Base-by-base conservation (phyloP, 2,797 vertebrate genomes). In the Dipus sagitta region DNA sequence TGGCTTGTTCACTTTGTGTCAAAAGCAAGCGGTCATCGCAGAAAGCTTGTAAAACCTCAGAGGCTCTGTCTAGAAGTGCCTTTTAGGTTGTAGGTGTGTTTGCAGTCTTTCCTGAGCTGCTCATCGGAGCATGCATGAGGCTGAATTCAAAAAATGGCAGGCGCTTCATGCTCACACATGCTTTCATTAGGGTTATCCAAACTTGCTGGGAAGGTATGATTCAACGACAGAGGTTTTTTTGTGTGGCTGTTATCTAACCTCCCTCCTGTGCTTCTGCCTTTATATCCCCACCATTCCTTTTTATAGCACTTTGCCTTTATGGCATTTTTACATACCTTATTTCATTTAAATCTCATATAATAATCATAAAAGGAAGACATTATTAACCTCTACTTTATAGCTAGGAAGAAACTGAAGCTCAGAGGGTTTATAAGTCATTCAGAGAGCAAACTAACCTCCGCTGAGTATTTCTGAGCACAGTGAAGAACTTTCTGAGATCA, bases 351-450 rank as follows among this genome's bases (percentile, higher is more conserved):
- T 34, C 3, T 81, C 15, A 15, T 86, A 70, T 86, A 70, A 84
- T 87, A 86, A 90, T 38, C 76, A 32, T 42, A 82, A 78, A 79
- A 90, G n/a, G 23, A 71, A 94, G 77, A 77, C 60, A 70, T 62
- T 82, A 95, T 79, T 91, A 93, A 89, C 79, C 42, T 11, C 79
- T n/a, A 2, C 54, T 91, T 96, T 96, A 93, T 80, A 93, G 54
- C 83, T 64, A 78, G 26, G 17, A 92, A 85, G 65, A 81, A 94
- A 58, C 24, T 54, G 65, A 95, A 84, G 52, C 24, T 79, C 38
- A 60, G 70, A 54, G 68, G 87, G 21, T 91, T 91, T 83, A 11
- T 90, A 94, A 95, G 81, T 88, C 80, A 92, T 76, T 89, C 70
- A 68, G 65, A 88, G 67, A 92, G 42, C 20, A 93, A 65, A 75